Evolutionary conservation across 2,797 vertebrate genomes (phyloP).

Genomic region (Capromys pilorides): DNA sequence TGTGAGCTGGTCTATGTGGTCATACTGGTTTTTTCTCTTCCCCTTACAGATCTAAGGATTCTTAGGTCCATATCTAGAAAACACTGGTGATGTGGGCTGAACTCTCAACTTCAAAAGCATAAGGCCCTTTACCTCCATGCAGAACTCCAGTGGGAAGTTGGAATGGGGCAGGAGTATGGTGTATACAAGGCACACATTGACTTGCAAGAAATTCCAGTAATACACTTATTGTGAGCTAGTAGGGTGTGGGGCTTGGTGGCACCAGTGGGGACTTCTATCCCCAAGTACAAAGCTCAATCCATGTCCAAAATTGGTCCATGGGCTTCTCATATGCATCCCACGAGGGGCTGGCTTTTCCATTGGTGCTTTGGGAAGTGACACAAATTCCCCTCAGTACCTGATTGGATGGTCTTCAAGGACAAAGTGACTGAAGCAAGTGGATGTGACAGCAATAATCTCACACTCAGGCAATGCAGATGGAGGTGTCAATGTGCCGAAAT

Average conservation of each 20-base stretch:
- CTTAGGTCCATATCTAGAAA: neutral
- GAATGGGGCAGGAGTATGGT: neutral
- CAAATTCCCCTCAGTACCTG: neutral
- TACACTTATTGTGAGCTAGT: neutral
- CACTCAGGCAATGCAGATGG: accelerated
- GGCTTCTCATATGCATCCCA: neutral
- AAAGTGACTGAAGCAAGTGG: neutral
- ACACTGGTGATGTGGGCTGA: neutral
- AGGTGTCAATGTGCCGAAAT: neutral
- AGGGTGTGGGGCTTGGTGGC: accelerated
- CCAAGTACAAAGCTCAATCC: neutral
- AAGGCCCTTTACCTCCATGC: neutral
- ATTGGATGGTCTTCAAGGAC: neutral
- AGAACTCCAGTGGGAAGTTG: accelerated
- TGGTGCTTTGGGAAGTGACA: neutral
- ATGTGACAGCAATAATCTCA: accelerated
- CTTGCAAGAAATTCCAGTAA: neutral
- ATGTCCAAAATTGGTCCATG: neutral
- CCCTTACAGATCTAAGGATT: neutral
- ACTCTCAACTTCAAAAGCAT: neutral
- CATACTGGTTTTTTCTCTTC: neutral
- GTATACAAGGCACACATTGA: neutral
- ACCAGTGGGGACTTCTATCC: neutral
- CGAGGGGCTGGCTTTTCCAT: neutral
- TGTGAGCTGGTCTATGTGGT: too few species aligned